phyloP scores from a whole-genome alignment of 2,113 vertebrate genomes.

The Brevimyrus niger region DNA sequence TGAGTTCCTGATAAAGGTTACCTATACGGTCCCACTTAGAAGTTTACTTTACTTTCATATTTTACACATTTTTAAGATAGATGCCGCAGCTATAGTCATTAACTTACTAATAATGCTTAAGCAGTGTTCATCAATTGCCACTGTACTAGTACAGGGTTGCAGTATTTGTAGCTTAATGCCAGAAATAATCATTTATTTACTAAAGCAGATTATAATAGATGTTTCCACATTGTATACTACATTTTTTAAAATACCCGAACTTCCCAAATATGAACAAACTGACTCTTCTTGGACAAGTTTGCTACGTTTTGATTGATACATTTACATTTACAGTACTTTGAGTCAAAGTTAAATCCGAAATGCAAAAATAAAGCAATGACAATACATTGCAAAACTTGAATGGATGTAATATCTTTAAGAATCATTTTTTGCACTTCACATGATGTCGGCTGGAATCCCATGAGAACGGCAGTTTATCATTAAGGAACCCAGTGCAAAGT shows the following conservation, averaged over 20 bases:
- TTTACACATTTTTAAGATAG: not conserved
- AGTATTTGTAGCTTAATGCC: not conserved
- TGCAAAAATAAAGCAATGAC: not conserved
- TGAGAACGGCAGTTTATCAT: not conserved
- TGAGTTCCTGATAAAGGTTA: not conserved
- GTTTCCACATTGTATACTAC: too few species aligned
- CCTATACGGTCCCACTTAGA: not conserved
- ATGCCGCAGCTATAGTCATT: not conserved
- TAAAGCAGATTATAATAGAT: not conserved
- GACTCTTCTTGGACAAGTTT: not conserved
- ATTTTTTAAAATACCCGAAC: too few species aligned
- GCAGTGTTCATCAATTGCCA: not conserved
- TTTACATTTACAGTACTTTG: too few species aligned
- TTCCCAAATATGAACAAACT: not conserved
- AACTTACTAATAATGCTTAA: not conserved
- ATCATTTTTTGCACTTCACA: not conserved
- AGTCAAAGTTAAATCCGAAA: not conserved
- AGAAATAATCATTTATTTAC: not conserved
- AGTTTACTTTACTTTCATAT: not conserved
- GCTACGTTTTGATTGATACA: not conserved
- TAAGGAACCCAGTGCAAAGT: not conserved
- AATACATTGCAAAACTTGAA: not conserved
- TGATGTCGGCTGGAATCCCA: not conserved
- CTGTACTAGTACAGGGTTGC: not conserved
- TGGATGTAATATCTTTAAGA: not conserved